Evolutionary conservation across 2,888 invertebrate species (phyloP).

Genomic region (Mesoligia furuncula): DNA sequence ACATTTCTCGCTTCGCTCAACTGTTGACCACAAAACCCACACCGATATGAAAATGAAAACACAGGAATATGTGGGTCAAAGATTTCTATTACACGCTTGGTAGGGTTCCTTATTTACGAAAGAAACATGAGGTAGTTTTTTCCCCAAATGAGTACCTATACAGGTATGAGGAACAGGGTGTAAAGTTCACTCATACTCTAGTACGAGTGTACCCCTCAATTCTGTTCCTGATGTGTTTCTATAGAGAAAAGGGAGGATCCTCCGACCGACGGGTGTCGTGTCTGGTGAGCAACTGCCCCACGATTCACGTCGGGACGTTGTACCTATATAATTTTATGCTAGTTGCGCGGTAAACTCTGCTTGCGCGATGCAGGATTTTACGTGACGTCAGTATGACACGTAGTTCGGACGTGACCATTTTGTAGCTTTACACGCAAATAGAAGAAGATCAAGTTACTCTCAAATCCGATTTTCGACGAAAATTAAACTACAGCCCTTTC

Average conservation of each 20-base stretch:
- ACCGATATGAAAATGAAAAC: not conserved
- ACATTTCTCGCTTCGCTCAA: constrained; percentile 14
- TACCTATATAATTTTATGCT: too few relatives aligned
- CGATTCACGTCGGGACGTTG: not conserved
- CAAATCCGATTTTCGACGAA: not conserved
- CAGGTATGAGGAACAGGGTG: too few relatives aligned
- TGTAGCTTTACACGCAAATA: not conserved
- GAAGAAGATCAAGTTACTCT: not conserved
- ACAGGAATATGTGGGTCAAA: not conserved
- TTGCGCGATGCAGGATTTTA: not conserved
- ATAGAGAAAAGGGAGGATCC: not conserved
- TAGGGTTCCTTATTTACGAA: not conserved
- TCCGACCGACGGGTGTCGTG: too few relatives aligned
- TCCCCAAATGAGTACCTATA: not conserved
- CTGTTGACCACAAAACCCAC: not conserved
- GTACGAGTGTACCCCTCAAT: too few relatives aligned
- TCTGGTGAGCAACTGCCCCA: not conserved
- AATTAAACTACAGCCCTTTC: not conserved
- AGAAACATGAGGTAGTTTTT: not conserved
- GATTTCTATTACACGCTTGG: not conserved
- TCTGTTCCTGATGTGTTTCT: not conserved
- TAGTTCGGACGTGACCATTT: too few relatives aligned
- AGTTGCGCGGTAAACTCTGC: not conserved
- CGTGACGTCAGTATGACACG: not conserved
- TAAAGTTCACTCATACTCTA: not conserved